These are phyloP conservation scores for Phaethon lepturus DNA, from an alignment of 2,113 vertebrate species.

Conservation along the genomic window DNA sequence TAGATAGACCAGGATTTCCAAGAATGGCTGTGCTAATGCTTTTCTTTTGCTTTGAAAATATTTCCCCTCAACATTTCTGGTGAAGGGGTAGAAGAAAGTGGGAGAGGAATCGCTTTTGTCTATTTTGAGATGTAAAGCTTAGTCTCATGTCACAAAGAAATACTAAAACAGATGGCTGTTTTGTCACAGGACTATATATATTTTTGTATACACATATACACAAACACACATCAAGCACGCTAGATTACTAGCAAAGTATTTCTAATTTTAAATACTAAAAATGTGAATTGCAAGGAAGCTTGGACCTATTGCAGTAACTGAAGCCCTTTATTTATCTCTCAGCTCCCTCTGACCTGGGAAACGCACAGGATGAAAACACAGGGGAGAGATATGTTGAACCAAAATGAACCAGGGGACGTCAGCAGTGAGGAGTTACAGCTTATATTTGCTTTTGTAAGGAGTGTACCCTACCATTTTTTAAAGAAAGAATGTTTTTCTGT, in stretches of 20 bases:
- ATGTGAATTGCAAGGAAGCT: background rate
- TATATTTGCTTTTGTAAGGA: background rate
- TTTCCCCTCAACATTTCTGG: background rate
- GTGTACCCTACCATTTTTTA: background rate
- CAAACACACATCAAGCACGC: background rate
- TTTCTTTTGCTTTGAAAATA: background rate
- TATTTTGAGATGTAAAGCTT: conserved; percentile 34
- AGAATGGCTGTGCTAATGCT: background rate
- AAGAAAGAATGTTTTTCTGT: background rate
- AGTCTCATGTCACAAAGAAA: conserved; percentile 31
- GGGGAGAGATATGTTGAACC: background rate
- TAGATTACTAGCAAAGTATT: background rate
- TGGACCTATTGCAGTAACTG: background rate
- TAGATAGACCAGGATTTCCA: background rate
- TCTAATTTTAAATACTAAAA: conserved; percentile 18
- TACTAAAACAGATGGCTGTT: conserved; percentile 29
- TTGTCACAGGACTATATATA: conserved; percentile 2
- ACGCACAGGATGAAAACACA: background rate
- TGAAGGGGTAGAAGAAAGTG: background rate
- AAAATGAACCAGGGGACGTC: background rate
- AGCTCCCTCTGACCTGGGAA: background rate
- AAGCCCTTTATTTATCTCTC: background rate
- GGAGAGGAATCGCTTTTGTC: background rate
- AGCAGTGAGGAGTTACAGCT: background rate
- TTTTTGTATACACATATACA: background rate